Base-by-base conservation (phyloP, 2,888 invertebrate genomes). In the Catocala nupta region DNA sequence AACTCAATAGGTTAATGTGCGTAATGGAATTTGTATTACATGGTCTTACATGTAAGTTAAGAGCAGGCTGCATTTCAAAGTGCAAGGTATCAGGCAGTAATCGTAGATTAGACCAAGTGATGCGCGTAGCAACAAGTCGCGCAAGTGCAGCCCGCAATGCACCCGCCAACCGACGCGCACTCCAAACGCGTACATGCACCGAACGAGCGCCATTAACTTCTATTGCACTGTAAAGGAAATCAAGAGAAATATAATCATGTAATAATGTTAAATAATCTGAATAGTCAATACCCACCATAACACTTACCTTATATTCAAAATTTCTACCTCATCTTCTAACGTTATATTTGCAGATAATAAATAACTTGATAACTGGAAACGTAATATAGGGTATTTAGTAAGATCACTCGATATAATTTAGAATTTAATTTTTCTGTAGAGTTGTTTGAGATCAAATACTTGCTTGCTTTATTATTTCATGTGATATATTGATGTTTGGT, bases 11-110 rank as follows among this genome's bases (percentile, higher is more conserved):
- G 0, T 11, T 43, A 25, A 25, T 25, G 25, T 25, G 25, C 25
- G n/a, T 43, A 43, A n/a, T n/a, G 1, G 2, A 11, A 43, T 43
- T 43, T 43, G 39, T 39, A 13, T 6, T 39, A 25, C n/a, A 43
- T 25, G 3, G 9, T n/a, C 90, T 93, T 82, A 97, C 97, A 93
- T 97, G 95, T 69, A 97, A 90, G 75, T 95, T 95, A 0, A 97
- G 90, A 0, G 96, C 96, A 0, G 97, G 96, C 75, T 97, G 96
- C 90, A 96, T 96, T 65, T 96, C 95, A 70, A 97, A 96, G 60
- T 96, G 95, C 77, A 96, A 95, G 76, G 96, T 95, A 63, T 96
- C 96, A 0, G 96, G 96, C 11, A 90, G 74, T 5, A 91, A 78
- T 1, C 86, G 85, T 65, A 89, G 75, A 0, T 82, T 80, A 69